Evolutionary conservation across 1,140 invertebrate genomes (phyloP).

Genomic region (Asbolus verrucosus): DNA sequence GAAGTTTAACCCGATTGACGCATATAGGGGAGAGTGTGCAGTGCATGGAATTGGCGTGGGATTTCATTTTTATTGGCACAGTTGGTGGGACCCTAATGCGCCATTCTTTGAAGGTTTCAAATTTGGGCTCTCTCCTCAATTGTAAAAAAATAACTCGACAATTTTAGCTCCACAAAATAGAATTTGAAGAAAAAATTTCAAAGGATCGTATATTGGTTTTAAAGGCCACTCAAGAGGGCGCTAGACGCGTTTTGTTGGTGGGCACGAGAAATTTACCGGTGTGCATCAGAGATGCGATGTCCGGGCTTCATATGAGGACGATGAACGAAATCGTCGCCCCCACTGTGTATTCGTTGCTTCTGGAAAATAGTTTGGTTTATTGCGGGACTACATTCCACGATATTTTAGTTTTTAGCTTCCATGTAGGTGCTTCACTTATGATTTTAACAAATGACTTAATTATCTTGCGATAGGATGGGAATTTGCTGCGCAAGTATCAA

Average conservation of each 20-base stretch:
- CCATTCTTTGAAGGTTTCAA: slow-evolving; percentile 66
- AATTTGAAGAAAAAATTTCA: slow-evolving; percentile 66
- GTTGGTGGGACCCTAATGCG: slow-evolving; percentile 67
- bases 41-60: slow-evolving; percentile 69
- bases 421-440: slow-evolving; percentile 53
- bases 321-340: slow-evolving; percentile 49
- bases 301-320: slow-evolving; percentile 66
- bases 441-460: slow-evolving; percentile 7
- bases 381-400: slow-evolving; percentile 61
- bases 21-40: slow-evolving; percentile 65
- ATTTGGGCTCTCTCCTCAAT: slow-evolving; percentile 23
- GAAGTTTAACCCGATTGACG: slow-evolving; percentile 40
- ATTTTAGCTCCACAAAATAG: slow-evolving; percentile 65
- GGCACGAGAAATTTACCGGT: slow-evolving; percentile 69
- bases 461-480: slow-evolving; percentile 66
- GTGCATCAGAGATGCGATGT: slow-evolving; percentile 68
- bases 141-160: slow-evolving; percentile 42
- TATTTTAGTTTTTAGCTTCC: slow-evolving; percentile 60
- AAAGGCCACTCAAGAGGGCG: slow-evolving; percentile 69
- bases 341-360: slow-evolving; percentile 59
- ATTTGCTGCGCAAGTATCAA: slow-evolving; percentile 65
- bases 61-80: slow-evolving; percentile 68
- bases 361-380: slow-evolving; percentile 58
- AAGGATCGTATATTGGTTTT: slow-evolving; percentile 67
- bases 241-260: slow-evolving; percentile 68